Base-by-base conservation (phyloP, 2,797 vertebrate genomes). In the Decapterus maruadsi region DNA sequence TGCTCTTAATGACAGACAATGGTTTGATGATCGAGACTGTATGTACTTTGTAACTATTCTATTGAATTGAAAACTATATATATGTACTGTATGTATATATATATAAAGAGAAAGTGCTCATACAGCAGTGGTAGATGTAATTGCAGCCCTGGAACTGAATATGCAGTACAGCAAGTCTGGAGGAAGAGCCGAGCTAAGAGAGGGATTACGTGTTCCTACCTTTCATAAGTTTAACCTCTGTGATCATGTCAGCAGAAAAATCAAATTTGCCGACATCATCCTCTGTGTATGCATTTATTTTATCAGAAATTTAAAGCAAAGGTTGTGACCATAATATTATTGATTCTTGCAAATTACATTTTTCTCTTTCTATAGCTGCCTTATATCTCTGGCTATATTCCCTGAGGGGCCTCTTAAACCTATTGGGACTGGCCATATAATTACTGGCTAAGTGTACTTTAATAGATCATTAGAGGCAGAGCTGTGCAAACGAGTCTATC, bases 401-500 rank as follows among this genome's bases (percentile, higher is more conserved):
- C 87, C 72, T 77, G 46, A 68, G 80, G 80, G 73, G 63, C 56
- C 67, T 63, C 53, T 62, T 66, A 71, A 92, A 79, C 82, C 87
- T 82, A 82, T 82, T 79, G 87, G 80, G 90, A 90, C 77, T 76
- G 84, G 75, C 82, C 81, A 81, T 88, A 80, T 89, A 90, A 92
- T 92, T 92, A 92, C 81, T 79, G 83, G 81, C 62, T 92, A 90
- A 92, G 87, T 87, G 85, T 87, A 78, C 79, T 90, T 92, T 90
- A 87, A 89, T 90, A 90, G 88, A 90, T 93, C 84, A 90, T 93
- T 92, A 93, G 79, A 92, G 85, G 83, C 68, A 87, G 82, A 80
- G 75, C 82, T 68, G 69, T 81, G 87, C 62, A 92, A 92, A 91
- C 29, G 72, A 92, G 88, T 78, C 75, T 40, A 83, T 93, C 90